Evolutionary conservation across 1,140 invertebrate species (phyloP), one percentile per base, ranked within the genome.

Genomic region (Scaptomyza graminum): DNA sequence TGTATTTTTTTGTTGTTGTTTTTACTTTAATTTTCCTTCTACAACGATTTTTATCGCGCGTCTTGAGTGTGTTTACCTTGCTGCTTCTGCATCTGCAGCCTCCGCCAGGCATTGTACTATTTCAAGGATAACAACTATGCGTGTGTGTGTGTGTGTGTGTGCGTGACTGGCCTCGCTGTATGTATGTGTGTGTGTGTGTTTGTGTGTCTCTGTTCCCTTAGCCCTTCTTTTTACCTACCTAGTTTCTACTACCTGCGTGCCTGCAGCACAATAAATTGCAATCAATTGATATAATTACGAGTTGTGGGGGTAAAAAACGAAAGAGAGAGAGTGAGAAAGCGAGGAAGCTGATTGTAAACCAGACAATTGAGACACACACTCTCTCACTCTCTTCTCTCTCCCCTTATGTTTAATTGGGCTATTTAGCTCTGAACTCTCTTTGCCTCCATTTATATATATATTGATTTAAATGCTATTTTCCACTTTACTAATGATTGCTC

Each of bases 81-180:
- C 55, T 34, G 31, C 34, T 22, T 49, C 56, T 28, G 1, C 44
- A 11, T 34, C 37, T 76, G 25, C 71, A 87, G 78, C 78, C 71
- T 82, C 78, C 82, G 60, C 44, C 76, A 88, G 83, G 83, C 83
- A 88, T 88, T 88, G 83, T 88, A 88, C 83, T 88, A 88, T 88
- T 88, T 88, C 83, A 88, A 88, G 83, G 83, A 88, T 88, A 88
- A 83, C 82, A 80, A 81, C 82, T 87, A 31, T 55, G 50, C 37
- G n/a, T 49, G 31, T 44, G 44, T 65, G 12, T 15, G n/a, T 25
- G 46, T 49, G 43, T 57, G 22, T 49, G 43, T 54, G 39, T 54
- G 47, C 51, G 60, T 43, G 49, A 34, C 37, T 63, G 54, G 44
- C 31, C 55, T 43, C 22, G 43, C 52, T 5, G 13, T 28, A 25